Percentiles rank a stretch among this genome's conserved stretches.
phyloP scores from a whole-genome alignment of 1,140 invertebrate genomes.

The Leucophenga varia region DNA sequence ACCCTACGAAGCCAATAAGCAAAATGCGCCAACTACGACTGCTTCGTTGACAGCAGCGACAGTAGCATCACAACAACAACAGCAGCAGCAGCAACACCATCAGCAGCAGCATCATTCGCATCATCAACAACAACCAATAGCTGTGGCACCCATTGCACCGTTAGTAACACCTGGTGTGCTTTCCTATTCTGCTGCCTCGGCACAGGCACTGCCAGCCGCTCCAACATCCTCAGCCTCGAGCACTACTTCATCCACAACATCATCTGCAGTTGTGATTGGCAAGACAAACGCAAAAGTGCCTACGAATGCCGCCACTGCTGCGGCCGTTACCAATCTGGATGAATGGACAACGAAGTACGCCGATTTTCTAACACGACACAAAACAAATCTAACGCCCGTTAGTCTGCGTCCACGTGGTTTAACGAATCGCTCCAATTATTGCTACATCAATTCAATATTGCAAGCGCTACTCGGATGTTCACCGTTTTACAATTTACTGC shows the following conservation, averaged over 20 bases:
- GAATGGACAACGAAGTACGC: slow-evolving; percentile 57
- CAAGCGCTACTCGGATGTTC: slow-evolving; percentile 90
- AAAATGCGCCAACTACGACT: no score
- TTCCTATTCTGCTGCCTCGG: slow-evolving; percentile 52
- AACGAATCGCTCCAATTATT: slow-evolving; percentile 90
- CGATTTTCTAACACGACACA: slow-evolving; percentile 73
- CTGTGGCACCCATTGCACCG: slow-evolving; percentile 36
- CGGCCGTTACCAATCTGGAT: slow-evolving; percentile 30
- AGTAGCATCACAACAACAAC: not conserved
- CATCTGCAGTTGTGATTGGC: slow-evolving; percentile 21
- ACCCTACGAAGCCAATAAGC: slow-evolving; percentile 58
- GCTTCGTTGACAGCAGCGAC: slow-evolving; percentile 21
- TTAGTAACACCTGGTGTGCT: slow-evolving; percentile 48
- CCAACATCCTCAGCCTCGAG: not conserved
- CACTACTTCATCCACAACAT: slow-evolving; percentile 2
- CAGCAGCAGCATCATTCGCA: slow-evolving; percentile 16
- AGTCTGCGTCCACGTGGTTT: slow-evolving; percentile 82
- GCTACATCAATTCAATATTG: slow-evolving; percentile 91
- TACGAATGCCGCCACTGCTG: slow-evolving; percentile 15
- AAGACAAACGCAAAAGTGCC: not conserved
- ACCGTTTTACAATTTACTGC: slow-evolving; percentile 89
- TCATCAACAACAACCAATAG: slow-evolving; percentile 32
- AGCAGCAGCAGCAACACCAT: no score
- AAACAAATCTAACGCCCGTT: slow-evolving; percentile 72
- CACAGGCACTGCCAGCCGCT: slow-evolving; percentile 35